A percentile compares a stretch with the other conserved stretches of the same genome.
Evolutionary conservation across 2,797 vertebrate species (phyloP).

Genomic region (Fundulus diaphanus): DNA sequence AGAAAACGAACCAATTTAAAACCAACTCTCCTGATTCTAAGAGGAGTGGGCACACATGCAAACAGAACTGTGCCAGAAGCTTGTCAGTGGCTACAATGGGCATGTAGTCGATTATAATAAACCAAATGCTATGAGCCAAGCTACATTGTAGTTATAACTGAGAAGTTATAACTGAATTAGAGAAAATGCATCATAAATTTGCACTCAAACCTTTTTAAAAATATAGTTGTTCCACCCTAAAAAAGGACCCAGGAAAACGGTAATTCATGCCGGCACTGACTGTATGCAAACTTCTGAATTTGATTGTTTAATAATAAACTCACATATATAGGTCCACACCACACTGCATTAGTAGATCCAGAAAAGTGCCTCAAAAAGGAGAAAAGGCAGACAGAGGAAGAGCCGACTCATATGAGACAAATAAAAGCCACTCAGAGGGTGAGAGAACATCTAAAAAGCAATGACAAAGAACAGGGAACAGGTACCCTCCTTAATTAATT

Average conservation of each 20-base stretch:
- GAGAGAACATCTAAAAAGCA: slow-evolving; percentile 25
- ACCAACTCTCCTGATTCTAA: background rate
- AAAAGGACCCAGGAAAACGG: background rate
- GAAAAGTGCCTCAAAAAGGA: slow-evolving; percentile 49
- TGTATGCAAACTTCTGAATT: background rate
- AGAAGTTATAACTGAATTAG: background rate
- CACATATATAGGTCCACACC: slow-evolving; percentile 34
- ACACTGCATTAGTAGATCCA: slow-evolving; percentile 29
- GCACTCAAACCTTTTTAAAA: background rate
- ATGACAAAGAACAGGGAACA: slow-evolving; percentile 5
- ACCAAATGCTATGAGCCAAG: background rate
- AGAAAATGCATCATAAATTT: background rate
- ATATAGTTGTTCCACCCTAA: background rate
- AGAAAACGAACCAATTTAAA: background rate
- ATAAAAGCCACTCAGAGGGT: slow-evolving; percentile 19
- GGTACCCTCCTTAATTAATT: background rate
- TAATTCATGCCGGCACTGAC: background rate
- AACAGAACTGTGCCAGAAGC: background rate
- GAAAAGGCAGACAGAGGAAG: slow-evolving; percentile 3
- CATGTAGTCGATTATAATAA: background rate
- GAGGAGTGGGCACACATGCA: background rate
- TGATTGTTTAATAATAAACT: background rate
- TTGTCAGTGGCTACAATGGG: background rate
- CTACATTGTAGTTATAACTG: background rate
- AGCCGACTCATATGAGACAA: background rate